These are phyloP conservation scores for Tinamus major DNA, from an alignment of 2,797 vertebrate genomes.

Conservation along the genomic window DNA sequence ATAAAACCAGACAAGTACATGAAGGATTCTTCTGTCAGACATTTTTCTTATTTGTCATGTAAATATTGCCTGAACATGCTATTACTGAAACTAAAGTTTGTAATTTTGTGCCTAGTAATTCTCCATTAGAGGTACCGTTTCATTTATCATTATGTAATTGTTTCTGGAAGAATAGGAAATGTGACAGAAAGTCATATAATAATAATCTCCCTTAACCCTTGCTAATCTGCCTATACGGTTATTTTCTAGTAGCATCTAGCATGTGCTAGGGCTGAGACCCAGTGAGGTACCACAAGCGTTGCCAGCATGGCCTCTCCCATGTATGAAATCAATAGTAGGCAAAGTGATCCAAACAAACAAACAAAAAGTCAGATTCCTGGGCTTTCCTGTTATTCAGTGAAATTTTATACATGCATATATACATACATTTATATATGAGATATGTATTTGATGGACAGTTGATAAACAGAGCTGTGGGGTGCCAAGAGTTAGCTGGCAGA, in stretches of 20 bases:
- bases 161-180: neutral
- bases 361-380: neutral
- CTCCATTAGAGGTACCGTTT: constrained; percentile 10
- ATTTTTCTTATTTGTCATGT: constrained; percentile 63
- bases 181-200: neutral
- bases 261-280: neutral
- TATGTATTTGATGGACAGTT: neutral
- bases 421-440: too few species aligned
- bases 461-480: neutral
- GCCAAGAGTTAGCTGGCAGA: neutral
- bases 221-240: neutral
- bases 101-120: constrained; percentile 31
- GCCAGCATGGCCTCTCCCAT: neutral
- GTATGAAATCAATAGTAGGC: neutral
- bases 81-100: constrained; percentile 46
- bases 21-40: constrained; percentile 57
- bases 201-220: neutral
- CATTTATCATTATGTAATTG: constrained; percentile 13
- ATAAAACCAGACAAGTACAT: constrained; percentile 59
- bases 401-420: neutral
- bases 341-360: neutral
- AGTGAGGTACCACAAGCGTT: neutral
- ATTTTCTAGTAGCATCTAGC: neutral
- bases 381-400: neutral
- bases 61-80: constrained; percentile 56